Evolutionary conservation across 2,113 vertebrate genomes (phyloP).

Genomic region (Dasypus novemcinctus): DNA sequence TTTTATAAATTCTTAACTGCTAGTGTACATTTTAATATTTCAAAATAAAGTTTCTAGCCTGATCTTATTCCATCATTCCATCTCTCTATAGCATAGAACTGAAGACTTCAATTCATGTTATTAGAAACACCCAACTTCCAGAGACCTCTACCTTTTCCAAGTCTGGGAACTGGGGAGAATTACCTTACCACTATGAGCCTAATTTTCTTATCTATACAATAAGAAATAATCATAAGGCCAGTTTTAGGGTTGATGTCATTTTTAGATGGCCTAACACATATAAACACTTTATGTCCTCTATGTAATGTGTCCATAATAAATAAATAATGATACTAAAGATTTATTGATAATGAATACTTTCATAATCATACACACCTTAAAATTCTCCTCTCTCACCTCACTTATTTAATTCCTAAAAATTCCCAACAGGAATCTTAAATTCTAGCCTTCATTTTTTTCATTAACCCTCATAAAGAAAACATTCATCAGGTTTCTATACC

Average conservation of each 20-base stretch:
- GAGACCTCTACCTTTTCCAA: background rate
- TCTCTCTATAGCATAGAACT: background rate
- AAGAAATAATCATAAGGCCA: background rate
- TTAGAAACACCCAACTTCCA: background rate
- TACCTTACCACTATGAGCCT: too few species aligned
- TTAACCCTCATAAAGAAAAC: background rate
- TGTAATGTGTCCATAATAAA: background rate
- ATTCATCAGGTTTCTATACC: background rate
- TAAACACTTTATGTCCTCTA: background rate
- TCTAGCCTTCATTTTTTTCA: background rate
- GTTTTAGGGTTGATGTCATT: background rate
- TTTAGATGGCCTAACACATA: background rate
- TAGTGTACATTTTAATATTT: background rate
- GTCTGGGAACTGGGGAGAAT: accelerated
- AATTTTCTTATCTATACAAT: background rate
- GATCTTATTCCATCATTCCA: background rate
- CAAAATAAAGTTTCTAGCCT: background rate
- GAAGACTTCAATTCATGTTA: background rate
- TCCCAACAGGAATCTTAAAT: background rate
- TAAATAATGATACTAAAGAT: background rate
- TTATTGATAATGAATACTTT: background rate
- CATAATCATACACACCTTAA: background rate
- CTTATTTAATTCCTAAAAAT: background rate
- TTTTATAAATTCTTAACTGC: background rate
- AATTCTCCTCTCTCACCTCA: background rate